Conservation (phyloP, 2,113 vertebrate genomes). For the Tricholaema leucomelas region DNA sequence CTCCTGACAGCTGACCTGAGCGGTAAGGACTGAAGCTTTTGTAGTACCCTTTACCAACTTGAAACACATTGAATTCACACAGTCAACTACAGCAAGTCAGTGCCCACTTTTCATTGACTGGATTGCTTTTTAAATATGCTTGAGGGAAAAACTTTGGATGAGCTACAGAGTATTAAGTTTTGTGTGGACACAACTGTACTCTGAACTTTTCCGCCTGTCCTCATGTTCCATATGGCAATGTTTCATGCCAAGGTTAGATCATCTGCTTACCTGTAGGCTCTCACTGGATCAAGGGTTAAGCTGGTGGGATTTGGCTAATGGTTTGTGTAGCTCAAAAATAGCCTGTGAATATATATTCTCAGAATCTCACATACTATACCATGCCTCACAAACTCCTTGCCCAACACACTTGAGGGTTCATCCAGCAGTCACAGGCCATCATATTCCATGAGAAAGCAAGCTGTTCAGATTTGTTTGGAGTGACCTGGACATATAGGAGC, state of each 20-base stretch:
- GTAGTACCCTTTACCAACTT: slow-evolving; percentile 21
- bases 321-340: not conserved
- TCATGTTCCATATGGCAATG: not conserved
- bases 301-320: slow-evolving; percentile 1
- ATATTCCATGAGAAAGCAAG: not conserved
- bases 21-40: not conserved
- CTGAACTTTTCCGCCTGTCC: slow-evolving; percentile 1
- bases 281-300: not conserved
- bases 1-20: too few species aligned
- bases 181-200: not conserved
- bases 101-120: slow-evolving; percentile 4
- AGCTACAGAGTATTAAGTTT: not conserved
- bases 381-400: not conserved
- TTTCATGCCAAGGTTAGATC: not conserved
- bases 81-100: slow-evolving; percentile 8
- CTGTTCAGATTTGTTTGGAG: not conserved
- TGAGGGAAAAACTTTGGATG: not conserved
- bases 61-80: slow-evolving; percentile 26
- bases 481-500: not conserved
- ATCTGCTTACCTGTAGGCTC: slow-evolving; percentile 2
- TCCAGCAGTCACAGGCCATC: not conserved
- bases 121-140: slow-evolving; percentile 5
- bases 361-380: not conserved
- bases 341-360: not conserved
- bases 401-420: not conserved